Base-by-base conservation (phyloP, 2,888 invertebrate genomes). In the Andricus curvator region DNA sequence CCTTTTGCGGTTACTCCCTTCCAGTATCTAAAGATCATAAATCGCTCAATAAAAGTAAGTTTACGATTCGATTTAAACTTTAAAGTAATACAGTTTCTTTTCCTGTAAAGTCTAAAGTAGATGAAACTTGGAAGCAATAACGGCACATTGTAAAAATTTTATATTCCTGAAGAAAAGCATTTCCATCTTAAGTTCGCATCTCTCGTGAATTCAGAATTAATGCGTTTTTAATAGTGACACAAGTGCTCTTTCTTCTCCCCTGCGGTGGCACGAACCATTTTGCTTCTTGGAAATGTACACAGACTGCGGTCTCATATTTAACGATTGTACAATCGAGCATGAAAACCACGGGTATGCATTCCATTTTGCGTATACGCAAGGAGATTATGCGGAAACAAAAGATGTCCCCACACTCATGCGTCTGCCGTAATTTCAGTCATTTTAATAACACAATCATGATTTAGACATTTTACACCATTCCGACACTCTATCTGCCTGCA, bases 171-270 rank as follows among this genome's bases (percentile, higher is more conserved):
- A 67, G 62, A 81, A 79, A 76, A 56, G n/a, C 77, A 77, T 67
- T 62, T 62, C 62, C 62, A 62, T 62, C 62, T 62, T 62, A 25
- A 62, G 62, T 62, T 62, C 13, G 68, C 84, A 86, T 83, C 82
- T 80, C 83, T 77, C 80, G 83, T 81, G 80, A 87, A 88, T 89
- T 87, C 84, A 85, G 87, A 86, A 90, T 90, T 89, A 90, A 90
- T 91, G 90, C 85, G 88, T 89, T 90, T 90, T 90, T 90, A 90
- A 90, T 91, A 90, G 88, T 90, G 88, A 88, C 88, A 88, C 87
- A 88, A 88, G 77, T 81, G 25, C 62, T 62, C 62, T 62, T 62
- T 62, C 62, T 62, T 62, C 25, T 25, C 62, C 62, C 62, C 62
- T 62, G 62, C 62, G 62, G 25, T 62, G 62, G 62, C 62, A 62